Evolutionary conservation across 35 echinoderm and acorn worm species (phyloP).

Genomic region (Stichopus chloronotus): DNA sequence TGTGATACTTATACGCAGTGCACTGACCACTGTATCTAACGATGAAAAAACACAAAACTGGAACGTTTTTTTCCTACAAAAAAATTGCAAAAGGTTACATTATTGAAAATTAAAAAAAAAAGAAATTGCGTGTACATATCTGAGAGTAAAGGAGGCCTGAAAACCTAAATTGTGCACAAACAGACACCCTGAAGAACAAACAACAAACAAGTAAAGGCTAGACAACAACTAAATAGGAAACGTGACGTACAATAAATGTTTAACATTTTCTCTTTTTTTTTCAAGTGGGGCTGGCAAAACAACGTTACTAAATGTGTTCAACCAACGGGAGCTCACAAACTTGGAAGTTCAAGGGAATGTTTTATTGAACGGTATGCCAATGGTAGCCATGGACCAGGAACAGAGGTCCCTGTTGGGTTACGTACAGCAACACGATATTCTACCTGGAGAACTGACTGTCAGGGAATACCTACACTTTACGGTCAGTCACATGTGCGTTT

Average conservation of each 20-base stretch:
- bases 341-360: conserved; percentile 66
- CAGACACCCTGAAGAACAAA: no score
- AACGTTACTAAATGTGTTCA: conserved; percentile 70
- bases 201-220: no score
- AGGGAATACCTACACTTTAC: conserved; percentile 66
- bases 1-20: no score
- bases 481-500: conserved; percentile 49
- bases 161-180: no score
- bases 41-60: no score
- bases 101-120: no score
- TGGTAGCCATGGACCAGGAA: conserved; percentile 13
- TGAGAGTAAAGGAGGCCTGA: no score
- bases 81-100: no score
- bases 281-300: conserved; percentile 69
- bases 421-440: conserved; percentile 77
- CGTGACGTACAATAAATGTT: neutral
- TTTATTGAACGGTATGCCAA: conserved; percentile 60
- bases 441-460: conserved; percentile 65
- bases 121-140: neutral
- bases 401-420: conserved; percentile 57
- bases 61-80: no score
- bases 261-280: neutral
- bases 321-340: conserved; percentile 45
- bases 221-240: no score
- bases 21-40: no score